A percentile compares a stretch with the other conserved stretches of the same genome.
phyloP scores from a whole-genome alignment of 2,888 invertebrate species.

The Anodontia alba region DNA sequence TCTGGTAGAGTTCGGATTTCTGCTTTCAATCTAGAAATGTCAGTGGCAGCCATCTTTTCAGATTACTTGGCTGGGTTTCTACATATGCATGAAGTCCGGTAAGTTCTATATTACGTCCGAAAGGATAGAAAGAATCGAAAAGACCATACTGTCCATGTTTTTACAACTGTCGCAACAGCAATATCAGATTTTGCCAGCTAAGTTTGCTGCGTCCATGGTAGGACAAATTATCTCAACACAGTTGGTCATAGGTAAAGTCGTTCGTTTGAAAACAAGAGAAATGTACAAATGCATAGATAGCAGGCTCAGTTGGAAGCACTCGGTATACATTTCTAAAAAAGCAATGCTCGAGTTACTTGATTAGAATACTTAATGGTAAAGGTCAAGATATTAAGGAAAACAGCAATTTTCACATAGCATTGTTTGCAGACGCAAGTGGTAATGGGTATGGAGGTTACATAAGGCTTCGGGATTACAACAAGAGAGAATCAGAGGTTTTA shows the following conservation, averaged over 20 bases:
- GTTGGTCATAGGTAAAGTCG: slow-evolving; percentile 12
- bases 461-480: not conserved
- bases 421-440: not conserved
- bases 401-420: not conserved
- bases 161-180: not conserved
- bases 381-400: not conserved
- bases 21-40: not conserved
- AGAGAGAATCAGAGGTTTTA: not conserved
- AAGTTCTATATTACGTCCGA: not conserved
- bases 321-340: slow-evolving; percentile 4
- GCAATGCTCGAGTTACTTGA: not conserved
- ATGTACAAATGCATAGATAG: slow-evolving; percentile 27
- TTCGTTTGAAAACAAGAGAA: slow-evolving; percentile 21
- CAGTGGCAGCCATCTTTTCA: not conserved
- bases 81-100: not conserved
- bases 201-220: slow-evolving; percentile 12
- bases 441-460: not conserved
- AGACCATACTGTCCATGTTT: not conserved
- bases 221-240: slow-evolving; percentile 26
- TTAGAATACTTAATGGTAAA: not conserved
- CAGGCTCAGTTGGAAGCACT: slow-evolving; percentile 29
- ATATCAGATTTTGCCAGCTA: not conserved
- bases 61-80: not conserved
- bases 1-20: not conserved
- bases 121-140: not conserved